These are phyloP conservation scores for Fopius arisanus DNA, from an alignment of 1,140 invertebrate genomes.

Conservation along the genomic window DNA sequence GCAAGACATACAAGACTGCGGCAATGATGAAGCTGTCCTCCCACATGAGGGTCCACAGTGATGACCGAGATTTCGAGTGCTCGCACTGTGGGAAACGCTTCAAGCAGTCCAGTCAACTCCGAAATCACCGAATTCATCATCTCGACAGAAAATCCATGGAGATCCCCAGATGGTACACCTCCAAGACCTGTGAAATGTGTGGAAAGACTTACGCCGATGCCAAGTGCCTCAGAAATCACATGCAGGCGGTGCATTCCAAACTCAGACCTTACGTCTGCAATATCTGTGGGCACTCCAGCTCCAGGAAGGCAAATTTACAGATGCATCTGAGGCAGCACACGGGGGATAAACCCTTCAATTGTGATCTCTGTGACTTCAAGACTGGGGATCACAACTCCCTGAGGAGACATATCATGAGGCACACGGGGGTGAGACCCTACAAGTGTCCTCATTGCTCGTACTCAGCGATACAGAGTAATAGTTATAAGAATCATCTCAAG, in stretches of 20 bases:
- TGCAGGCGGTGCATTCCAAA: conserved; percentile 80
- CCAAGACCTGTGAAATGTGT: conserved; percentile 76
- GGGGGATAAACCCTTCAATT: conserved; percentile 79
- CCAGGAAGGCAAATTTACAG: conserved; percentile 73
- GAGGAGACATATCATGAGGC: conserved; percentile 77
- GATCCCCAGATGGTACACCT: conserved; percentile 68
- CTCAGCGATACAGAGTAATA: conserved; percentile 73
- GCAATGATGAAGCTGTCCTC: conserved; percentile 65
- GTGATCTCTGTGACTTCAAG: conserved; percentile 74
- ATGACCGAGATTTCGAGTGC: conserved; percentile 69
- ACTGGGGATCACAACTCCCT: conserved; percentile 79
- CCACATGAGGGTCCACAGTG: conserved; percentile 72
- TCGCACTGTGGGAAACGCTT: conserved; percentile 70
- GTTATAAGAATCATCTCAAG: conserved; percentile 73
- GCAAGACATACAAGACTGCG: conserved; percentile 67
- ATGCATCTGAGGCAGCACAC: conserved; percentile 77
- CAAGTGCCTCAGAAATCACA: conserved; percentile 79
- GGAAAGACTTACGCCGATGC: conserved; percentile 75
- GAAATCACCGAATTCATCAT: conserved; percentile 70
- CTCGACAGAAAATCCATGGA: conserved; percentile 59
- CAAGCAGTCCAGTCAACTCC: conserved; percentile 71
- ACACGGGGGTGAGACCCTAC: conserved; percentile 74
- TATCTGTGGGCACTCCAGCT: conserved; percentile 78
- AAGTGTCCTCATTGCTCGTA: conserved; percentile 76
- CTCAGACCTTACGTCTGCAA: conserved; percentile 79